These are phyloP conservation scores for Lepus townsendii DNA, from an alignment of 2,797 vertebrate genomes.

Conservation along the genomic window DNA sequence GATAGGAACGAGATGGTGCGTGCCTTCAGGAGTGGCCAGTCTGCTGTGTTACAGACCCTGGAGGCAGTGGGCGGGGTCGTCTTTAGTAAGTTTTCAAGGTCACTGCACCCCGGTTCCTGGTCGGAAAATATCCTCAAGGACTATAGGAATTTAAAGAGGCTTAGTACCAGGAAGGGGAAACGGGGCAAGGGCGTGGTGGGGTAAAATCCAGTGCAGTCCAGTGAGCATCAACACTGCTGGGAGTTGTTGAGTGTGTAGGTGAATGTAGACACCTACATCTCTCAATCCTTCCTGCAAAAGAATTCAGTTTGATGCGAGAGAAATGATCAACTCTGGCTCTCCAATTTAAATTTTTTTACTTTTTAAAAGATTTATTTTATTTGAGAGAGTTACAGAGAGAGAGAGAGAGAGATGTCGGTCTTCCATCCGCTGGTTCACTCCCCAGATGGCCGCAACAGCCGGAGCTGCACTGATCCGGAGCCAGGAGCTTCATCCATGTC, in stretches of 20 bases:
- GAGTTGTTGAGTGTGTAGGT: not conserved
- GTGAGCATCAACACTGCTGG: not conserved
- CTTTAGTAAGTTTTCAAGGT: slow-evolving; percentile 23
- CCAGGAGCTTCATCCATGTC: too few relatives aligned
- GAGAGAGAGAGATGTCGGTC: too few relatives aligned
- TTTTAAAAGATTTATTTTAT: too few relatives aligned
- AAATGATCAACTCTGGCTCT: not conserved
- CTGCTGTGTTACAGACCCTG: not conserved
- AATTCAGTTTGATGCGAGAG: slow-evolving; percentile 20
- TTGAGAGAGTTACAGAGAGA: too few relatives aligned
- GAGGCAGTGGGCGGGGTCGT: not conserved
- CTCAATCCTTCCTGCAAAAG: not conserved
- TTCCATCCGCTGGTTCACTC: too few relatives aligned
- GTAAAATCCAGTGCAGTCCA: not conserved
- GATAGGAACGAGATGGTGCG: not conserved
- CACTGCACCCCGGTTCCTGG: not conserved
- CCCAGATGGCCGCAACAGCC: too few relatives aligned
- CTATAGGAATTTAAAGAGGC: not conserved
- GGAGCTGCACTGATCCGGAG: too few relatives aligned
- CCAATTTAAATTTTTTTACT: not conserved
- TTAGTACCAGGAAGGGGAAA: not conserved
- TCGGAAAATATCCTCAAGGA: not conserved
- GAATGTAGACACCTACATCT: not conserved
- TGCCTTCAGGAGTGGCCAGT: not conserved
- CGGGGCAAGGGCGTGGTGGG: not conserved